Conservation (phyloP, 1,140 invertebrate species). For the Scaptomyza pallida region DNA sequence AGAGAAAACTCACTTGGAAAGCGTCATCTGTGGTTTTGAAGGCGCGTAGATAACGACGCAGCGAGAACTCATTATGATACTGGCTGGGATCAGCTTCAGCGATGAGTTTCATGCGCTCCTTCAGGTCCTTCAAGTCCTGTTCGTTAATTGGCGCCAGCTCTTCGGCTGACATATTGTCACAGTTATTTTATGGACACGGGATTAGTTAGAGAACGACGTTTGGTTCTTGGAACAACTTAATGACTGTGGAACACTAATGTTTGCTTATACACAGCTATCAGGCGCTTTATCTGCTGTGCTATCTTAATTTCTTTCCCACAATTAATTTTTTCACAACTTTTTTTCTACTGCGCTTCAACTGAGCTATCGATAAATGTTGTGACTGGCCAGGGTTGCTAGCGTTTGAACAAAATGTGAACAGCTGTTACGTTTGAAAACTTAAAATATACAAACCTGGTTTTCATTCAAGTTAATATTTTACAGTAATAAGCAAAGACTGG, state of each 20-base stretch:
- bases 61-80: constrained; percentile 89
- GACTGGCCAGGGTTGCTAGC: constrained; percentile 18
- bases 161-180: constrained; percentile 80
- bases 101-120: constrained; percentile 89
- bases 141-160: constrained; percentile 86
- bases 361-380: constrained; percentile 33
- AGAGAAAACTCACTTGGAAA: constrained; percentile 86
- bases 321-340: constrained; percentile 42
- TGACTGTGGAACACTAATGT: background rate
- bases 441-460: too few relatives aligned
- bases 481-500: too few relatives aligned
- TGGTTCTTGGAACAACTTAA: background rate
- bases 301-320: constrained; percentile 1
- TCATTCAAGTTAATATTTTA: too few relatives aligned
- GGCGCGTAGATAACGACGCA: constrained; percentile 88
- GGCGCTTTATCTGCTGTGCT: constrained; percentile 6
- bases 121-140: constrained; percentile 87
- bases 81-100: constrained; percentile 88
- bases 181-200: constrained; percentile 7
- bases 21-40: constrained; percentile 89
- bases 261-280: background rate
- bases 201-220: background rate
- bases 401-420: background rate
- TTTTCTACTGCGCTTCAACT: constrained; percentile 43
- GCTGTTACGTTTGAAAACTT: constrained; percentile 29